phyloP scores from a whole-genome alignment of 1,140 invertebrate species.

The Brachionus koreanus region DNA sequence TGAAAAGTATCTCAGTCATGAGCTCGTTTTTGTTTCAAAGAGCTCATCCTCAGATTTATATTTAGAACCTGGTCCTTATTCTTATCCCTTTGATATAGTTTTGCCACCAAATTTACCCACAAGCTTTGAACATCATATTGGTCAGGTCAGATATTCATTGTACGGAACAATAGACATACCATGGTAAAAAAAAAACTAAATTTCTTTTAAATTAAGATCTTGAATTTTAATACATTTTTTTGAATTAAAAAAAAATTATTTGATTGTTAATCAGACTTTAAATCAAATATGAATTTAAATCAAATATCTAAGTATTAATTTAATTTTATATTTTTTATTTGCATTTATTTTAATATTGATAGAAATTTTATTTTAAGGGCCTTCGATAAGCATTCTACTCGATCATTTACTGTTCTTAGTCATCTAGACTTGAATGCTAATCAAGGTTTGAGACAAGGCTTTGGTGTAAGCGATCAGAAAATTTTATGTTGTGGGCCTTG shows the following conservation, averaged over 20 bases:
- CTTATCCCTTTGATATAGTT: conserved; percentile 60
- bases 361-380: background rate
- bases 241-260: conserved; percentile 44
- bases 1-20: background rate
- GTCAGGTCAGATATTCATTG: conserved; percentile 59
- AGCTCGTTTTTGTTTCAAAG: conserved; percentile 3
- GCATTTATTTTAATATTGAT: background rate
- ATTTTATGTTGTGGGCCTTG: conserved; percentile 18
- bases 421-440: conserved; percentile 53
- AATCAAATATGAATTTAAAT: too few relatives aligned
- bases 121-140: conserved; percentile 59
- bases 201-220: background rate
- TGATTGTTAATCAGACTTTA: too few relatives aligned
- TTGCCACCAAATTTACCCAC: conserved; percentile 59
- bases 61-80: conserved; percentile 52
- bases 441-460: conserved; percentile 21
- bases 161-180: conserved; percentile 58
- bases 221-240: conserved; percentile 47
- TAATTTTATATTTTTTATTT: too few relatives aligned
- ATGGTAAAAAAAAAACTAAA: conserved; percentile 47
- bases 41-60: background rate
- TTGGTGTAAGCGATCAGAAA: conserved; percentile 1
- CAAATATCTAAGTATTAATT: too few relatives aligned
- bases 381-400: conserved; percentile 49
- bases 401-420: conserved; percentile 52